These are phyloP conservation scores for Drosophila melanica DNA, from an alignment of 1,140 invertebrate species.

Conservation along the genomic window DNA sequence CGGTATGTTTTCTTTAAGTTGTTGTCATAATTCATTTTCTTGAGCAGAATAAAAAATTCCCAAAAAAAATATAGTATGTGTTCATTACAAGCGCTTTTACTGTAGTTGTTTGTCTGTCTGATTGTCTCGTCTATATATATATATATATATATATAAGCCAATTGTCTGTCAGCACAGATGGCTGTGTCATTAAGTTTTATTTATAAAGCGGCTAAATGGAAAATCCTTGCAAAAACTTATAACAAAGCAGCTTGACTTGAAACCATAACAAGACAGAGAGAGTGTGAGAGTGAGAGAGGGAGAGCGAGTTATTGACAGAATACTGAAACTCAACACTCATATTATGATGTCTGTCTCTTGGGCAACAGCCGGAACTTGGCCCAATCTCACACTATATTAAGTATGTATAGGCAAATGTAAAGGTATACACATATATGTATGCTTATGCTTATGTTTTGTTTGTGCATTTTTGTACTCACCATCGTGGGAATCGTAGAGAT, in stretches of 20 bases:
- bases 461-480: conserved; percentile 88
- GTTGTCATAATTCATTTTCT: too few relatives aligned
- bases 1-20: too few relatives aligned
- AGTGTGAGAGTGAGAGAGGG: neutral
- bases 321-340: neutral
- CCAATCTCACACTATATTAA: conserved; percentile 30
- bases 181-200: conserved; percentile 80
- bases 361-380: conserved; percentile 19
- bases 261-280: conserved; percentile 16
- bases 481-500: conserved; percentile 97
- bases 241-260: conserved; percentile 75
- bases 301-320: too few relatives aligned
- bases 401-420: conserved; percentile 1
- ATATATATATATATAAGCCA: conserved; percentile 37
- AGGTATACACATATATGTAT: conserved; percentile 20
- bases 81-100: too few relatives aligned
- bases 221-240: conserved; percentile 74
- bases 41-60: too few relatives aligned
- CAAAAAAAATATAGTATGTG: too few relatives aligned
- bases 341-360: conserved; percentile 36
- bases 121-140: conserved; percentile 27
- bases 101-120: neutral
- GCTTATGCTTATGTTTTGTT: neutral
- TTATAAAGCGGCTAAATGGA: conserved; percentile 78
- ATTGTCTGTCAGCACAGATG: conserved; percentile 44